These are phyloP conservation scores for Puma concolor DNA, from an alignment of 2,113 vertebrate species.

Conservation along the genomic window DNA sequence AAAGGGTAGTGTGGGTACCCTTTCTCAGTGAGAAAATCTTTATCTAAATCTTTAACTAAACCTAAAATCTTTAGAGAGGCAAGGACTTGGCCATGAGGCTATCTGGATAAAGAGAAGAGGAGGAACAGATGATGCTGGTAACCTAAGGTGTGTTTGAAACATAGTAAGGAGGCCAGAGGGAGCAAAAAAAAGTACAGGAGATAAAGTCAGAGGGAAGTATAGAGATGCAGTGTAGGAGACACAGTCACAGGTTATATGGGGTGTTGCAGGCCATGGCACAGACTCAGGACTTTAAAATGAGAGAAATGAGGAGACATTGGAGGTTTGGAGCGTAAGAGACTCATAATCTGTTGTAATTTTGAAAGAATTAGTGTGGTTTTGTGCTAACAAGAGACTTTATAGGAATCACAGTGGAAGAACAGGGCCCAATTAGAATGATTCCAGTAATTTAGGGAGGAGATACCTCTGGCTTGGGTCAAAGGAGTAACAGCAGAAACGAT, in stretches of 20 bases:
- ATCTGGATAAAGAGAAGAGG: background rate
- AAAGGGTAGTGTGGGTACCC: background rate
- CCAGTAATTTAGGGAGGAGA: background rate
- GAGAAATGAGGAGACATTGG: background rate
- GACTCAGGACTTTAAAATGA: background rate
- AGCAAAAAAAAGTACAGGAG: background rate
- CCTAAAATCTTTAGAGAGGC: background rate
- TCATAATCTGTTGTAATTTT: background rate
- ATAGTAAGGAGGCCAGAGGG: accelerated
- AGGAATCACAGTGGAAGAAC: background rate
- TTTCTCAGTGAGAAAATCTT: background rate
- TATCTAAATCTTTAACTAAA: too few relatives aligned
- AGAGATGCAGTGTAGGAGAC: background rate
- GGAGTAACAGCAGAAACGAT: background rate
- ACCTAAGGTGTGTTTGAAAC: background rate
- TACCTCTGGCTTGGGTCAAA: too few relatives aligned
- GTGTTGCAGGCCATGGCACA: background rate
- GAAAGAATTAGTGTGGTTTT: background rate
- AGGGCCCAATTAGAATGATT: background rate
- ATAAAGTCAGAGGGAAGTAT: background rate
- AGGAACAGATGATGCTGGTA: background rate
- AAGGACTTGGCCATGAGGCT: background rate
- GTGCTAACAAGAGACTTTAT: background rate
- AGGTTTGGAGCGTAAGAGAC: background rate
- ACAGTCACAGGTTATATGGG: background rate